Evolutionary conservation across 2,888 invertebrate species (phyloP).

Genomic region (Dioctria linearis): DNA sequence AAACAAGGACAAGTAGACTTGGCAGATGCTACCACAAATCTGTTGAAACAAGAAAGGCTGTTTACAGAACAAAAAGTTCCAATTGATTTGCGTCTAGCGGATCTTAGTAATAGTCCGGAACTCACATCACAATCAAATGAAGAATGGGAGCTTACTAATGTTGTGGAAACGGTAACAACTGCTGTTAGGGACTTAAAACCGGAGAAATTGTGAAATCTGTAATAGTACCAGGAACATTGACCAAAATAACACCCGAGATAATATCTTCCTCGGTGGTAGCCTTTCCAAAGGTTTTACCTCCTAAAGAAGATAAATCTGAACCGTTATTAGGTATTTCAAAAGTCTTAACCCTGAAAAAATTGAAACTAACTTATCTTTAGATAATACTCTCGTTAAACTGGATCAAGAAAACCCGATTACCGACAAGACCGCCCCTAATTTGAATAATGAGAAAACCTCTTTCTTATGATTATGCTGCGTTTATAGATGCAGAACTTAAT

Average conservation of each 20-base stretch:
- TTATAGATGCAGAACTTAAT: constrained; percentile 53
- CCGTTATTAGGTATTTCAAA: not conserved
- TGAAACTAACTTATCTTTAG: constrained; percentile 36
- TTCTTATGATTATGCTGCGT: constrained; percentile 32
- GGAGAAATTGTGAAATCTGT: constrained; percentile 33
- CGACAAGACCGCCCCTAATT: constrained; percentile 7
- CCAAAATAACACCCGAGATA: not conserved
- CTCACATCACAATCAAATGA: not conserved
- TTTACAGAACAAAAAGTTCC: not conserved
- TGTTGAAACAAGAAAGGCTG: not conserved
- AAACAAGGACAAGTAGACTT: constrained; percentile 52
- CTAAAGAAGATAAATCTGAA: not conserved
- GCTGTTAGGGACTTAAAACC: constrained; percentile 44
- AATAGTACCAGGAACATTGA: constrained; percentile 3
- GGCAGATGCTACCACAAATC: not conserved
- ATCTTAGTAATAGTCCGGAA: not conserved
- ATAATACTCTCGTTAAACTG: constrained; percentile 9
- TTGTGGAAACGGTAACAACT: constrained; percentile 45
- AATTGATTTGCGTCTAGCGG: not conserved
- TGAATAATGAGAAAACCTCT: constrained; percentile 3
- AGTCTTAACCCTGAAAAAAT: not conserved
- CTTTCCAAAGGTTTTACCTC: not conserved
- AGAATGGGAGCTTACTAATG: constrained; percentile 52
- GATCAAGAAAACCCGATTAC: not conserved
- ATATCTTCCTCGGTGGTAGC: not conserved